Conservation (phyloP, 1,140 invertebrate genomes). For the Eulimnadia texana region DNA sequence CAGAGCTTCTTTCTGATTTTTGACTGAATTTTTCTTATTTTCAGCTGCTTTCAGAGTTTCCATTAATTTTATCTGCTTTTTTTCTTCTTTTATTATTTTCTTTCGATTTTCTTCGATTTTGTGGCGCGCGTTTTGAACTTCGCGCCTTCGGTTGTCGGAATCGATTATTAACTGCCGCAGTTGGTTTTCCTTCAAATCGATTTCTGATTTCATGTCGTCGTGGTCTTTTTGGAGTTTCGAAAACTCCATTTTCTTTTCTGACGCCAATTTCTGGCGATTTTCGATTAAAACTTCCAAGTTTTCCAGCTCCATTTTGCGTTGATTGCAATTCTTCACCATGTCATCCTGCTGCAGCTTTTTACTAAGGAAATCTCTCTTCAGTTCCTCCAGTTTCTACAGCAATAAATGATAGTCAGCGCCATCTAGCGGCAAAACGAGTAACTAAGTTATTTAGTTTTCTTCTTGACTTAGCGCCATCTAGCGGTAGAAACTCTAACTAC, state of each 20-base stretch:
- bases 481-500: background rate
- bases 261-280: background rate
- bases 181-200: background rate
- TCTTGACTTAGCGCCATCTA: background rate
- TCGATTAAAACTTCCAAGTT: background rate
- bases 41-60: background rate
- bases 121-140: background rate
- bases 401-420: background rate
- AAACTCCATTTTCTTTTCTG: background rate
- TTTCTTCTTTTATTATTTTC: background rate
- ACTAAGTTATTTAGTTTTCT: background rate
- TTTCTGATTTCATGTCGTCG: background rate
- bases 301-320: background rate
- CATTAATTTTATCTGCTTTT: background rate
- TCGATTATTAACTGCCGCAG: background rate
- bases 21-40: background rate
- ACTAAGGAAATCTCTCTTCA: background rate
- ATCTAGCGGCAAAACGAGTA: no score
- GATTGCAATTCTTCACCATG: background rate
- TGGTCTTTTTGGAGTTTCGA: background rate
- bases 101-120: background rate
- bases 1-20: background rate
- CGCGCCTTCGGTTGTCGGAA: background rate
- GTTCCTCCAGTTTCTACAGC: background rate
- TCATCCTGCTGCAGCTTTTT: background rate